phyloP scores from a whole-genome alignment of 1,140 invertebrate species.

The Drosophila ambigua region DNA sequence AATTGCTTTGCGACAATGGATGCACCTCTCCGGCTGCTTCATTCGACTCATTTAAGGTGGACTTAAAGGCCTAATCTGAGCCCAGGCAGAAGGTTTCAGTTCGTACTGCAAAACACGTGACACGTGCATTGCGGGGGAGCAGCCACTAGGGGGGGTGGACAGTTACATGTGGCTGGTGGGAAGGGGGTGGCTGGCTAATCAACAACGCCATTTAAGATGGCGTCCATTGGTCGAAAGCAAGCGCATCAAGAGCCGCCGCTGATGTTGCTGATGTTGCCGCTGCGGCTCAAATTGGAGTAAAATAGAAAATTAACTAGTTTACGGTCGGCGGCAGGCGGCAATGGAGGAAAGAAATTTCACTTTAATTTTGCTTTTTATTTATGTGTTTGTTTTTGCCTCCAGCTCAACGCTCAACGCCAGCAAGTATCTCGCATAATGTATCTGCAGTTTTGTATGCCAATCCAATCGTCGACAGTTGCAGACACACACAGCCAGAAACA shows the following conservation, averaged over 20 bases:
- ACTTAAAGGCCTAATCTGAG: conserved; percentile 34
- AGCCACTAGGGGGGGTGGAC: neutral
- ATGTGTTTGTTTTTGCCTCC: conserved; percentile 77
- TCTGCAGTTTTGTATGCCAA: conserved; percentile 75
- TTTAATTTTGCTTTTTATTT: conserved; percentile 83
- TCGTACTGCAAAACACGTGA: conserved; percentile 38
- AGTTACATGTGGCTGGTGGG: conserved; percentile 3
- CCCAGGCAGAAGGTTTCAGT: conserved; percentile 63
- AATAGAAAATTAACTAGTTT: conserved; percentile 83
- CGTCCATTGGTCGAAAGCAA: conserved; percentile 63
- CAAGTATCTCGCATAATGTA: conserved; percentile 62
- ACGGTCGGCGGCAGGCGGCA: conserved; percentile 18
- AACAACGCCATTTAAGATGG: conserved; percentile 55
- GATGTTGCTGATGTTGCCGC: neutral
- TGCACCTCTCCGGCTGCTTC: conserved; percentile 16
- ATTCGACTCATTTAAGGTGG: conserved; percentile 18
- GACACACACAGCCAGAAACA: conserved; percentile 5
- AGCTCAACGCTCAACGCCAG: neutral
- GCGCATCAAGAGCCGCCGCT: conserved; percentile 25
- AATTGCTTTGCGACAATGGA: conserved; percentile 24
- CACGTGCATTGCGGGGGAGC: too few species aligned
- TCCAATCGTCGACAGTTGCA: conserved; percentile 57
- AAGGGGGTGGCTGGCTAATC: conserved; percentile 32
- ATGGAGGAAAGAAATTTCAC: conserved; percentile 72
- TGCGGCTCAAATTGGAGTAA: conserved; percentile 79